phyloP scores from a whole-genome alignment of 23 tunicate species.

The Ciona savignyi region DNA sequence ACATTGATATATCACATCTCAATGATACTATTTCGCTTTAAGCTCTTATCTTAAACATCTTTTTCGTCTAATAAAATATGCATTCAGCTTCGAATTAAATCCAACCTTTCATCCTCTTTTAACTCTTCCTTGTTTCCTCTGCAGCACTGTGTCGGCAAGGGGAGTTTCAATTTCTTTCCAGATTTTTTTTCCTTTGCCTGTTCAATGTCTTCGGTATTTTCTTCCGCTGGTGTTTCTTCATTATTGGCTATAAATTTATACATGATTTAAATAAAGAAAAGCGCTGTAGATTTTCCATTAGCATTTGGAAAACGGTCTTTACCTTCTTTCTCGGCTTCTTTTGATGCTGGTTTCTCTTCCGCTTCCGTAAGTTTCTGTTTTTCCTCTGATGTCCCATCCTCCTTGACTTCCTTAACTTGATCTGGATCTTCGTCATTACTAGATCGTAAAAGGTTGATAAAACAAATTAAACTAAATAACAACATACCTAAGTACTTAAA shows the following conservation, averaged over 20 bases:
- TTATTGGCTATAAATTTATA: no score
- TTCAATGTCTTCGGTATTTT: constrained; percentile 5
- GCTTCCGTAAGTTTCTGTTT: constrained; percentile 65
- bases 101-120: constrained; percentile 24
- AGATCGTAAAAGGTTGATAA: neutral
- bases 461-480: no score
- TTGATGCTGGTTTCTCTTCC: constrained; percentile 55
- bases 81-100: no score
- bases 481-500: no score
- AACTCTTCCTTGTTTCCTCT: constrained; percentile 35
- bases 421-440: constrained; percentile 19
- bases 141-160: constrained; percentile 43
- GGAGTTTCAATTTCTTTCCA: constrained; percentile 11
- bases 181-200: constrained; percentile 8
- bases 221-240: constrained; percentile 9
- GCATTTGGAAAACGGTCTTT: no score
- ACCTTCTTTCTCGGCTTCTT: constrained; percentile 9
- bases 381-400: constrained; percentile 73
- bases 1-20: no score
- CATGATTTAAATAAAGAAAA: no score
- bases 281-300: no score
- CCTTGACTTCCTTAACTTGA: constrained; percentile 72
- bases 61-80: no score
- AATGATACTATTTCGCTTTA: no score
- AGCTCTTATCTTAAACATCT: neutral